phyloP scores from a whole-genome alignment of 1,140 invertebrate species.

The Copidosoma floridanum region DNA sequence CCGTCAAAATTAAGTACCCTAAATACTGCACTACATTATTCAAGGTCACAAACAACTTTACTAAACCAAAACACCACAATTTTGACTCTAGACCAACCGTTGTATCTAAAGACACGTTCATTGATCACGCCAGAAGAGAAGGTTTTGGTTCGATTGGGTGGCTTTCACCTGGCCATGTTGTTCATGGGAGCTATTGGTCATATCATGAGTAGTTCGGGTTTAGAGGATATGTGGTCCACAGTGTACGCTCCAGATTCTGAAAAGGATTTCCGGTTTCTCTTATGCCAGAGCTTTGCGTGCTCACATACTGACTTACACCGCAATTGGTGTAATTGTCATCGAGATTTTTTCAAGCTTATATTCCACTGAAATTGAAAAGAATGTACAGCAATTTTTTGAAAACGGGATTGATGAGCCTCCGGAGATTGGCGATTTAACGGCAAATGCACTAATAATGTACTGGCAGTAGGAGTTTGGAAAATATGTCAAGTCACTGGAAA shows the following conservation, averaged over 20 bases:
- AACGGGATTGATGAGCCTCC: neutral
- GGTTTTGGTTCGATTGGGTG: constrained; percentile 34
- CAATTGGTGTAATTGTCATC: neutral
- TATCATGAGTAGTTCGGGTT: constrained; percentile 49
- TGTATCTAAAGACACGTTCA: constrained; percentile 31
- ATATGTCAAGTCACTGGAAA: constrained; percentile 35
- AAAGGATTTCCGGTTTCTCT: constrained; percentile 40
- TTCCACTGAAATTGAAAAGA: neutral
- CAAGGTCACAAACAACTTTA: too few species aligned
- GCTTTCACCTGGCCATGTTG: constrained; percentile 46
- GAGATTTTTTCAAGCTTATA: constrained; percentile 10
- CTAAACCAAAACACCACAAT: constrained; percentile 34
- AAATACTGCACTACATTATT: constrained; percentile 21
- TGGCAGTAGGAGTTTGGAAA: neutral
- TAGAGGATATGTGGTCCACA: constrained; percentile 41
- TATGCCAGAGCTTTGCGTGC: constrained; percentile 43
- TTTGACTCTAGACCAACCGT: constrained; percentile 42
- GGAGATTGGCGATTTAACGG: neutral
- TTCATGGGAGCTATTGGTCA: constrained; percentile 47
- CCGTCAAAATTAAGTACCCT: constrained; percentile 29
- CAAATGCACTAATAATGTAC: neutral
- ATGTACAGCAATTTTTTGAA: neutral
- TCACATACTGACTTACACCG: constrained; percentile 31
- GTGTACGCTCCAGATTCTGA: constrained; percentile 44
- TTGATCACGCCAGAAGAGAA: constrained; percentile 24